Conservation (phyloP, 2,888 invertebrate species). For the Sericinus montela region DNA sequence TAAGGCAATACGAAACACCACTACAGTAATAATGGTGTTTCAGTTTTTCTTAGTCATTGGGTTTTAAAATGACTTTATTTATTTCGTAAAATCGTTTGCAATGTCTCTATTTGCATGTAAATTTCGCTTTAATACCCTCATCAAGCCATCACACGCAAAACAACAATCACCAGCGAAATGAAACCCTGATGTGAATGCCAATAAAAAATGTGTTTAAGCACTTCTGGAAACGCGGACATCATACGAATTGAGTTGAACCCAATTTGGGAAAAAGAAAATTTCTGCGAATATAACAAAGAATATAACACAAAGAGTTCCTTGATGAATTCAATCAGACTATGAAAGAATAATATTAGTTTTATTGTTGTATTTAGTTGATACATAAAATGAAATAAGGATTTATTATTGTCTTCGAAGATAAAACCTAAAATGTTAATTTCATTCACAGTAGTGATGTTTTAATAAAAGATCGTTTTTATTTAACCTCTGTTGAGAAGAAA, state of each 20-base stretch:
- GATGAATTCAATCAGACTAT: background rate
- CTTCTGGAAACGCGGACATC: conserved; percentile 50
- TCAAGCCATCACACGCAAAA: conserved; percentile 65
- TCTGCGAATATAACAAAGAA: conserved; percentile 23
- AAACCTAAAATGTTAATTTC: too few species aligned
- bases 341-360: background rate
- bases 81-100: conserved; percentile 13
- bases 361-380: too few species aligned
- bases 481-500: too few species aligned
- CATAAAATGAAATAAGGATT: too few species aligned
- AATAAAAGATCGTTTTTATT: too few species aligned
- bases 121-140: conserved; percentile 59
- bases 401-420: too few species aligned
- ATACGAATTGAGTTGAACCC: conserved; percentile 3
- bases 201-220: conserved; percentile 63
- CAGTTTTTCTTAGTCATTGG: background rate
- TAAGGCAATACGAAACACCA: too few species aligned
- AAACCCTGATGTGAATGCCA: conserved; percentile 52
- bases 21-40: too few species aligned
- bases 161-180: conserved; percentile 48
- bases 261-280: conserved; percentile 32
- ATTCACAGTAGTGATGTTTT: too few species aligned
- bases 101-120: conserved; percentile 30
- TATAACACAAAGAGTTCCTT: background rate
- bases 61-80: conserved; percentile 16